Percentiles rank a stretch among this genome's conserved stretches.
phyloP scores from a whole-genome alignment of 2,888 invertebrate species.

The Chrysolina oricalcia region DNA sequence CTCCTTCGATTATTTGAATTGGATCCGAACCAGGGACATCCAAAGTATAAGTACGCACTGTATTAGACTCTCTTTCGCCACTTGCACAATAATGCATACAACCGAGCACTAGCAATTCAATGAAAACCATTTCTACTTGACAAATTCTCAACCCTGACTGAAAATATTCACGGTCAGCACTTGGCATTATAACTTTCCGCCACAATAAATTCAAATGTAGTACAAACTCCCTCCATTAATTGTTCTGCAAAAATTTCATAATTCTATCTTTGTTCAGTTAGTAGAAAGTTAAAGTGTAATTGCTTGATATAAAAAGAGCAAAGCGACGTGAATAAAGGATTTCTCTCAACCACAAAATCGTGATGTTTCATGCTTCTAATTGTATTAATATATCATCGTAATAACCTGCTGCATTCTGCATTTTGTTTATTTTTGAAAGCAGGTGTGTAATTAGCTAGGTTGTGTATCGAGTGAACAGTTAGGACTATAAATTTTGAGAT shows the following conservation, averaged over 20 bases:
- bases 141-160: constrained; percentile 61
- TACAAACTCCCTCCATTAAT: constrained; percentile 61
- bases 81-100: constrained; percentile 26
- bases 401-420: constrained; percentile 13
- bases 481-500: constrained; percentile 2
- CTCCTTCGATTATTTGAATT: constrained; percentile 76
- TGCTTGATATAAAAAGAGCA: constrained; percentile 40
- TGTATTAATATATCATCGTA: constrained; percentile 25
- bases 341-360: constrained; percentile 49
- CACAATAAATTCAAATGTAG: constrained; percentile 66
- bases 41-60: constrained; percentile 74
- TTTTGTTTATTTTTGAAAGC: constrained; percentile 17
- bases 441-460: background rate
- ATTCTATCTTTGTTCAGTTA: constrained; percentile 52
- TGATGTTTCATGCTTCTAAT: constrained; percentile 47
- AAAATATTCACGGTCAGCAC: constrained; percentile 53
- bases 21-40: constrained; percentile 75
- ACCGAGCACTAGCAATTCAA: constrained; percentile 45
- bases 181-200: constrained; percentile 63
- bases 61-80: constrained; percentile 49
- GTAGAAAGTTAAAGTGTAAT: constrained; percentile 47
- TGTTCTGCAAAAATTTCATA: constrained; percentile 56
- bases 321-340: constrained; percentile 39
- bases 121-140: constrained; percentile 57
- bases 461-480: background rate